phyloP scores from a whole-genome alignment of 2,888 invertebrate species.

The Taenaris catops region DNA sequence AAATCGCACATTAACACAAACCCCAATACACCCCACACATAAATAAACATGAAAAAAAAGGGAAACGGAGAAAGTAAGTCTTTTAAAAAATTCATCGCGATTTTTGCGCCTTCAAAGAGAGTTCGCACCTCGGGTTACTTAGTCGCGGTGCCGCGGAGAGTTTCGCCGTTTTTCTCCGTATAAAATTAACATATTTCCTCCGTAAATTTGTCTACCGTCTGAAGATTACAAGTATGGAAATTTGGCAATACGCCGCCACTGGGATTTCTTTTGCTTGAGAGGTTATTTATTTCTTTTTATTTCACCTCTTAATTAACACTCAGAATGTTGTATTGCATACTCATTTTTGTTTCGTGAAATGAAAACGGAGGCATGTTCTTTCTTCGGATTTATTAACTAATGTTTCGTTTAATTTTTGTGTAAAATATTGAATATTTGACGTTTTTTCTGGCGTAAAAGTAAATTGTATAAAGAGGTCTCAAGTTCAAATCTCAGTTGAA shows the following conservation, averaged over 20 bases:
- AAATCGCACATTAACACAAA: constrained; percentile 37
- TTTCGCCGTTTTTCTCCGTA: constrained; percentile 39
- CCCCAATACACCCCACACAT: constrained; percentile 42
- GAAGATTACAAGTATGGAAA: constrained; percentile 60
- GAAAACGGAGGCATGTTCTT: too few relatives aligned
- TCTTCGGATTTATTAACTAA: too few relatives aligned
- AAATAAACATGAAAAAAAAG: constrained; percentile 67
- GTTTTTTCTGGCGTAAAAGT: too few relatives aligned
- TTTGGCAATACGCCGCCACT: constrained; percentile 39
- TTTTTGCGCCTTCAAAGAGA: constrained; percentile 31
- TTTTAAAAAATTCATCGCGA: constrained; percentile 58
- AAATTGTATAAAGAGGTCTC: too few relatives aligned
- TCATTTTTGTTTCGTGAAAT: too few relatives aligned
- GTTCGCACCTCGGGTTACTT: constrained; percentile 51
- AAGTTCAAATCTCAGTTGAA: too few relatives aligned
- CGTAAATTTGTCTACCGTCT: constrained; percentile 42
- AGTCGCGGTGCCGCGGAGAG: constrained; percentile 35
- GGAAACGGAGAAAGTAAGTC: constrained; percentile 47
- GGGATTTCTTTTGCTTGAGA: constrained; percentile 27
- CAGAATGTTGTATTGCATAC: constrained; percentile 1
- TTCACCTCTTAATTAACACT: constrained; percentile 20
- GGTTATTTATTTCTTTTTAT: constrained; percentile 16
- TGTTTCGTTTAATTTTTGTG: too few relatives aligned
- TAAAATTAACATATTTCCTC: constrained; percentile 62
- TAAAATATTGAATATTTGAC: too few relatives aligned